phyloP scores from a whole-genome alignment of 2,113 vertebrate genomes.

The Cariama cristata region DNA sequence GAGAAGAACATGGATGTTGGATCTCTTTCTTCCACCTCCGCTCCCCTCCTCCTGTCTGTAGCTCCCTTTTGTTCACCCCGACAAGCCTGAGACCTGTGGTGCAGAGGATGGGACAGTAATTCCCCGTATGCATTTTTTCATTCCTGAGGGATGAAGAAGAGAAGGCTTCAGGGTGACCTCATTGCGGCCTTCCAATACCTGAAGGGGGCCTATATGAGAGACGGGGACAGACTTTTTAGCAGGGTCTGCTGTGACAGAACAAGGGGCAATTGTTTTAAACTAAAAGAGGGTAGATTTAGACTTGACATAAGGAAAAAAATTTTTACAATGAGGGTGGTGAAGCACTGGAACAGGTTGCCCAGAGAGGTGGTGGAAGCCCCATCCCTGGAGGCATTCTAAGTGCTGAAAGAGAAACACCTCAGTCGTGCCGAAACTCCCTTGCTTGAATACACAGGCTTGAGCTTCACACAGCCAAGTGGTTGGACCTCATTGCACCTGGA shows the following conservation, averaged over 20 bases:
- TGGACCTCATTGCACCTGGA: background rate
- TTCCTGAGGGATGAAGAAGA: background rate
- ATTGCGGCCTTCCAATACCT: no score
- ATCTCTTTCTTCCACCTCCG: background rate
- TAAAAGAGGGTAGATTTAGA: no score
- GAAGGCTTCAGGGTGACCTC: no score
- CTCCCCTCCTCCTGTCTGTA: background rate
- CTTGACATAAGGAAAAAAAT: no score
- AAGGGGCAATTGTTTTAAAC: no score
- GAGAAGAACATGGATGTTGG: background rate
- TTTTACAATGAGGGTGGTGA: no score
- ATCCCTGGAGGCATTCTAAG: no score
- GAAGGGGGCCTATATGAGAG: no score
- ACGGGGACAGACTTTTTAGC: no score
- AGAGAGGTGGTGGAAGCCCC: no score
- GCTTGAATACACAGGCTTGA: background rate
- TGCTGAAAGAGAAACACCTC: background rate
- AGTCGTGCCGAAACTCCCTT: background rate
- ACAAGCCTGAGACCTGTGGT: background rate
- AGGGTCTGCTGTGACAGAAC: no score
- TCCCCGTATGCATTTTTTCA: background rate
- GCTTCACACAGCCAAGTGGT: background rate
- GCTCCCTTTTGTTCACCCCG: background rate
- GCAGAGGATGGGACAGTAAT: background rate
- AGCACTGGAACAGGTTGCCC: no score